Percentiles rank a stretch among this genome's conserved stretches.
phyloP scores from a whole-genome alignment of 2,113 vertebrate genomes.

The Myiozetetes cayanensis region DNA sequence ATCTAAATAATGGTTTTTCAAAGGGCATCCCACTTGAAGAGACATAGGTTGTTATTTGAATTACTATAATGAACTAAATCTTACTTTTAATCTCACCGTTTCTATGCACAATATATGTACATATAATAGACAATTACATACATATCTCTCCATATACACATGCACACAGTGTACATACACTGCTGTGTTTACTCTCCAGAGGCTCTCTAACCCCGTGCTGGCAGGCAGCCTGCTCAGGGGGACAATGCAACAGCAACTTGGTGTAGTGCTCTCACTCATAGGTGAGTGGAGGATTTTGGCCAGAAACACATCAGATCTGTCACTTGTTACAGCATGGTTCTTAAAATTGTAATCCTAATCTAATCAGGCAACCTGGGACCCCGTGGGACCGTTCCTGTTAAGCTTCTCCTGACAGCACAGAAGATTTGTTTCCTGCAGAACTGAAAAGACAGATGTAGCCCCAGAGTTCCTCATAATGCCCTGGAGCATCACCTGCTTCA shows the following conservation, averaged over 20 bases:
- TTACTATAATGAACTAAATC: neutral
- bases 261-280: neutral
- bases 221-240: neutral
- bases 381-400: no score
- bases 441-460: no score
- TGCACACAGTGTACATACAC: neutral
- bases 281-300: neutral
- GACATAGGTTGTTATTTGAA: neutral
- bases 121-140: neutral
- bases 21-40: neutral
- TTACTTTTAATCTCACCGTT: neutral
- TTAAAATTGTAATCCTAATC: neutral
- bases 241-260: neutral
- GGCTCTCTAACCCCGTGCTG: rapidly evolving
- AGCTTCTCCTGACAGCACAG: no score
- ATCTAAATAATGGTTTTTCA: neutral
- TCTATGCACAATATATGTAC: neutral
- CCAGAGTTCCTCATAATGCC: no score
- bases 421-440: no score
- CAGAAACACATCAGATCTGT: neutral
- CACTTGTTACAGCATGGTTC: rapidly evolving
- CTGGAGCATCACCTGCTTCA: no score
- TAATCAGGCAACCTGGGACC: neutral
- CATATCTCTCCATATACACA: neutral
- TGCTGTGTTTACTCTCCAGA: neutral